A percentile compares a stretch with the other conserved stretches of the same genome.
phyloP scores from a whole-genome alignment of 1,140 invertebrate genomes.

The Stegodyphus dumicola region DNA sequence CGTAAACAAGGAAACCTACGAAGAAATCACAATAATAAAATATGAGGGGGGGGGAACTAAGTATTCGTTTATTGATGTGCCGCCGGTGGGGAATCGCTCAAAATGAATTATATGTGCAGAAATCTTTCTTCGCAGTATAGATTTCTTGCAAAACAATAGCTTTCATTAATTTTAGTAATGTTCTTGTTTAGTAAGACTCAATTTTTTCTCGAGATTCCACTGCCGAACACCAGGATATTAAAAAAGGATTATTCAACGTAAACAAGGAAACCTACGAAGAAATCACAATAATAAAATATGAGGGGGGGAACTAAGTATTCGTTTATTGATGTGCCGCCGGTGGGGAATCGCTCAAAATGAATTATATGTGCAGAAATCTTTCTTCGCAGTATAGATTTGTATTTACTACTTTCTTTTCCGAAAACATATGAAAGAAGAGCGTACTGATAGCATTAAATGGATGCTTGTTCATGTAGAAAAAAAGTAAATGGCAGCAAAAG shows the following conservation, averaged over 20 bases:
- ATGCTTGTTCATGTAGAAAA: constrained; percentile 2
- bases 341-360: constrained; percentile 26
- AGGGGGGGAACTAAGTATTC: neutral
- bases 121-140: neutral
- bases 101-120: constrained; percentile 30
- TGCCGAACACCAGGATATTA: neutral
- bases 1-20: neutral
- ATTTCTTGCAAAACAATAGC: neutral
- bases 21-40: neutral
- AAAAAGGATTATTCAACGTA: neutral
- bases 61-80: constrained; percentile 26
- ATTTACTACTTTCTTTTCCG: constrained; percentile 37
- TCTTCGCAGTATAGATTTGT: neutral
- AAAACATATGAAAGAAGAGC: constrained; percentile 34
- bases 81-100: neutral
- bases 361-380: constrained; percentile 6
- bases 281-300: neutral
- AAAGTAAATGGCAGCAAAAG: neutral
- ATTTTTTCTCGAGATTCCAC: neutral
- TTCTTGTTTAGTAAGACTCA: no score
- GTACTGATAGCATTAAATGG: constrained; percentile 38
- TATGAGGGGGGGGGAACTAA: neutral
- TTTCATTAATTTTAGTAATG: no score
- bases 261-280: neutral
- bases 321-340: constrained; percentile 23